Evolutionary conservation across 2,797 vertebrate species (phyloP), one percentile per base, ranked within the genome.

Genomic region (Semotilus atromaculatus): DNA sequence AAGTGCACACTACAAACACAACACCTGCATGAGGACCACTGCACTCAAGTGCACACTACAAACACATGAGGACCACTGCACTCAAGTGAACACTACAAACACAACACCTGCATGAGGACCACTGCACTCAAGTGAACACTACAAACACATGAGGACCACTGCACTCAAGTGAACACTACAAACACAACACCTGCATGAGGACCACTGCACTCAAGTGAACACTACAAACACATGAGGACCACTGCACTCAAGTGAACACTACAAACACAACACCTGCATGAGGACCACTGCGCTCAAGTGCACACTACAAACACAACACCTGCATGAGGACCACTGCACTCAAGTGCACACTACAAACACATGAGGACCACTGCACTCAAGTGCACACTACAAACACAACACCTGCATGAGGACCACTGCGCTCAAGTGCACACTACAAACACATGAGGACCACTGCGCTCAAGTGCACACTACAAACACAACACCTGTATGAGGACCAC

Each of bases 191-290:
- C 8, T 40, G 38, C 38, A 40, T 9, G 38, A 40, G 8, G 38
- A 40, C 0, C 38, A 40, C 38, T 40, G 38, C 8, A 9, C 73
- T 95, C 94, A 81, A 97, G 91, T 45, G 93, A 92, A 88, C 94
- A 97, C 97, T 99, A 83, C 38, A 70, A 51, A 66, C 88, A 78
- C 0, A 40, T 40, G 38, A 40, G 7, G 8, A 40, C 8, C 38
- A 40, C 38, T 40, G 38, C 82, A 92, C 74, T 95, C 94, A 81
- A 97, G 91, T 45, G 93, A 92, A 88, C 94, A 97, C 97, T 99
- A 83, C 38, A 70, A 51, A 66, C 88, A 78, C 0, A 60, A 60
- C n/a, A 26, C 38, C 38, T 38, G 38, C 38, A 38, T 38, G 38
- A 38, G 7, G 38, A 38, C 0, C 38, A 38, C 38, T 38, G 38